Evolutionary conservation across 1,140 invertebrate species (phyloP), one percentile per base, ranked within the genome.

Genomic region (Bombus terrestris): DNA sequence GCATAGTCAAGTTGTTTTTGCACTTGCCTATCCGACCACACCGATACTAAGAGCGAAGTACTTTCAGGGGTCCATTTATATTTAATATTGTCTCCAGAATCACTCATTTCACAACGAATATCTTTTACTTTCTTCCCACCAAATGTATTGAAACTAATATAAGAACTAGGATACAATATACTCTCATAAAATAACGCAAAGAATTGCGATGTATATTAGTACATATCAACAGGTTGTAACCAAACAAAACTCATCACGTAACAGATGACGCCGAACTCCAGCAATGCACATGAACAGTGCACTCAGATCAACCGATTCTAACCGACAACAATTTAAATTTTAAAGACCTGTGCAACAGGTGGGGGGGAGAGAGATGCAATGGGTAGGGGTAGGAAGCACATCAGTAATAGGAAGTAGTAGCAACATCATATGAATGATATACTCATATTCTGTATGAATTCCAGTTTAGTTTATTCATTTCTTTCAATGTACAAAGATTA

Each of bases 21-120:
- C 12, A 95, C 94, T 77, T 95, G 94, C 32, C 92, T 94, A 62
- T 95, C 95, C 0, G 94, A 93, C 95, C 95, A 95, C 0, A 95
- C 92, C 1, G 94, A 95, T 4, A 95, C 94, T 32, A 95, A 82
- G 5, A 95, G 89, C 10, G 93, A 88, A 3, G 94, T 95, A 64
- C 95, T 95, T 28, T 95, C 95, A 10, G 94, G 93, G 0, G 94
- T 95, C 95, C 95, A 95, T 81, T 95, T 95, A 78, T 95, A 95
- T 75, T 95, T 95, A 15, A 79, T 62, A 86, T 84, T 91, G 18
- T 94, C 92, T 25, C 91, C 87, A 57, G 79, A 87, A 68, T 93
- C 92, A 62, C 90, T 92, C 91, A 93, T 93, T 86, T 81, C 47
- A 28, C 35, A 1, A 32, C 15, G 41, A 13, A 18, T 25, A 25